Conservation (phyloP, 2,888 invertebrate genomes). For the Calephelis perditalis region DNA sequence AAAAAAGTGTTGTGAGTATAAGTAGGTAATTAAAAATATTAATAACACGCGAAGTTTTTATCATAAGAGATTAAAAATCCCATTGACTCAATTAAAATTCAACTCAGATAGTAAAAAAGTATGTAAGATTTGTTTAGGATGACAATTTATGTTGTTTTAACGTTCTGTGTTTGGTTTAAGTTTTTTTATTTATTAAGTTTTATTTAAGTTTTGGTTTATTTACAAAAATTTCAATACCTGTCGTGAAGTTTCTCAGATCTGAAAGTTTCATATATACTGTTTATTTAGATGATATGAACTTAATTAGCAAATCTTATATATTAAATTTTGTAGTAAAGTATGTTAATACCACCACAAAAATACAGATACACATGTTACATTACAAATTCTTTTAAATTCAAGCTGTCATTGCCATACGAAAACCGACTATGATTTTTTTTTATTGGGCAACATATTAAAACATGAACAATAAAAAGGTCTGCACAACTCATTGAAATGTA, state of each 20-base stretch:
- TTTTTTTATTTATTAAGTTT: neutral
- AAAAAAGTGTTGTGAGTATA: too few species aligned
- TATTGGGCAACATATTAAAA: neutral
- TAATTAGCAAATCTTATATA: neutral
- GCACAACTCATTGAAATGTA: neutral
- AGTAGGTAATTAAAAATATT: too few species aligned
- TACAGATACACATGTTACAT: neutral
- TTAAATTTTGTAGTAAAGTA: neutral
- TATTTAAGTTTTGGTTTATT: neutral
- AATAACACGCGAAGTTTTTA: too few species aligned
- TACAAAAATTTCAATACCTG: neutral
- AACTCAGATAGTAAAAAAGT: neutral
- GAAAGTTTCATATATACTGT: neutral
- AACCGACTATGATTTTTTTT: neutral
- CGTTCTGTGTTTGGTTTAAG: neutral
- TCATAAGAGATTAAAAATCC: neutral
- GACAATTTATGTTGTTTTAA: neutral
- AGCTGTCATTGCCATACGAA: neutral
- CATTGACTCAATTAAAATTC: neutral
- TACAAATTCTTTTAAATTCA: neutral
- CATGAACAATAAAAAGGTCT: neutral
- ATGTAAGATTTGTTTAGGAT: neutral
- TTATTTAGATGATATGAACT: neutral
- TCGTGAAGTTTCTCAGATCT: neutral
- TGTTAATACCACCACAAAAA: neutral